These are phyloP conservation scores for Stichodactyla mertensii DNA, from an alignment of 64 coral and sea anemone genomes.

Conservation along the genomic window DNA sequence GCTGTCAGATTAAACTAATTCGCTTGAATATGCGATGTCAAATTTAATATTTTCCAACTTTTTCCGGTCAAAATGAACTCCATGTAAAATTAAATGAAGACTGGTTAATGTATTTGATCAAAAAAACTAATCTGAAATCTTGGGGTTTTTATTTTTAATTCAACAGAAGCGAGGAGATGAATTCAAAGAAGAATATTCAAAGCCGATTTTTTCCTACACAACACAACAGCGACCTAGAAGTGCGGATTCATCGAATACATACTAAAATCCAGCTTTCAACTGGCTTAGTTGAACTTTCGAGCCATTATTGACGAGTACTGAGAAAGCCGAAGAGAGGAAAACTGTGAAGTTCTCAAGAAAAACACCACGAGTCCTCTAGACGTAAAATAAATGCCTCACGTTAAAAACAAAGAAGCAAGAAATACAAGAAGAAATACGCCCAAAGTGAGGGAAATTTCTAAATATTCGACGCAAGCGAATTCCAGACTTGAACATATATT, in stretches of 20 bases:
- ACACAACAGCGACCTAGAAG: conserved; percentile 6
- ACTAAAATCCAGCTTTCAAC: not conserved
- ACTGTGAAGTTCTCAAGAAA: conserved; percentile 3
- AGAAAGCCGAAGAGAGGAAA: not conserved
- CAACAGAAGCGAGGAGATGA: not conserved
- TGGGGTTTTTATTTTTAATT: not conserved
- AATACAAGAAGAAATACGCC: conserved; percentile 13
- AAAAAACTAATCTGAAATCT: not conserved
- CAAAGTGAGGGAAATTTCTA: not conserved
- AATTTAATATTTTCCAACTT: conserved; percentile 8
- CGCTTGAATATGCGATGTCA: conserved; percentile 4
- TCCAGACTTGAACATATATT: not conserved
- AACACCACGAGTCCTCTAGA: not conserved
- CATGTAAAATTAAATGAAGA: not conserved
- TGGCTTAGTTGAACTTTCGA: not conserved
- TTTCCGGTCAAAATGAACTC: conserved; percentile 22
- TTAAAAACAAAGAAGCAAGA: not conserved
- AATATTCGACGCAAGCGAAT: not conserved
- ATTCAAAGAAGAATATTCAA: conserved; percentile 17
- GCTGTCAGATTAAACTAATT: conserved; percentile 20
- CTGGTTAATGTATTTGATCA: not conserved
- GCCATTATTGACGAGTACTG: not conserved
- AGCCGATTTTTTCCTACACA: not conserved
- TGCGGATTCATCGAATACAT: not conserved
- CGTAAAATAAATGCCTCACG: not conserved